phyloP scores from a whole-genome alignment of 2,888 invertebrate species.

The Petrolisthes cinctipes region DNA sequence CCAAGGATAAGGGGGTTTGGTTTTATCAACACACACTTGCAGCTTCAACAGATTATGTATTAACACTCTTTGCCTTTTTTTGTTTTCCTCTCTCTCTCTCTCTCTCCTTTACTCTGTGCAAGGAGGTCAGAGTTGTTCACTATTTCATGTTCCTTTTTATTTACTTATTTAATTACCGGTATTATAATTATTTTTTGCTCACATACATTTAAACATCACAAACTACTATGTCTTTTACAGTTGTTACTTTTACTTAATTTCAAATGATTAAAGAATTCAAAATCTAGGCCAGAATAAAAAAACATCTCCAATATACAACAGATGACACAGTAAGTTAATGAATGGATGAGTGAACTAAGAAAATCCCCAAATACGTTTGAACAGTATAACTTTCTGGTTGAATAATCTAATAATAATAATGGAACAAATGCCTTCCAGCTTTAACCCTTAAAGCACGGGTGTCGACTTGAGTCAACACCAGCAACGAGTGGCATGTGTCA shows the following conservation, averaged over 20 bases:
- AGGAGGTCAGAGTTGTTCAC: slow-evolving; percentile 46
- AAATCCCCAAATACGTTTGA: slow-evolving; percentile 17
- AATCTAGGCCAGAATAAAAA: too few relatives aligned
- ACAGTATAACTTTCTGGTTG: too few relatives aligned
- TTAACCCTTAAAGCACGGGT: too few relatives aligned
- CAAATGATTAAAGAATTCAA: too few relatives aligned
- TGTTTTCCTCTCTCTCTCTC: slow-evolving; percentile 24
- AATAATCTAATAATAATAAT: too few relatives aligned
- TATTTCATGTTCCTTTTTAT: slow-evolving; percentile 11
- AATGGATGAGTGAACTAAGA: not conserved
- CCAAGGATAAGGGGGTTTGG: slow-evolving; percentile 24
- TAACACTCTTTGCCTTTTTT: slow-evolving; percentile 25
- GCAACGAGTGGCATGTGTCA: too few relatives aligned
- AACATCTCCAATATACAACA: slow-evolving; percentile 6
- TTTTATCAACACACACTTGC: slow-evolving; percentile 33
- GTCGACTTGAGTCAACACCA: too few relatives aligned
- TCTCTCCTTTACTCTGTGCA: slow-evolving; percentile 28
- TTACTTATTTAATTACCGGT: too few relatives aligned
- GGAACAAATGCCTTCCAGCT: too few relatives aligned
- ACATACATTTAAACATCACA: slow-evolving; percentile 32
- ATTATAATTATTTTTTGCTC: slow-evolving; percentile 12
- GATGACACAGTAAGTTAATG: slow-evolving; percentile 10
- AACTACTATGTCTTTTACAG: too few relatives aligned
- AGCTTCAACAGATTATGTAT: not conserved
- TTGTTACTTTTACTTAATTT: too few relatives aligned